A percentile compares a stretch with the other conserved stretches of the same genome.
phyloP scores from a whole-genome alignment of 64 coral and sea anemone genomes.

The Stylophora pistillata region DNA sequence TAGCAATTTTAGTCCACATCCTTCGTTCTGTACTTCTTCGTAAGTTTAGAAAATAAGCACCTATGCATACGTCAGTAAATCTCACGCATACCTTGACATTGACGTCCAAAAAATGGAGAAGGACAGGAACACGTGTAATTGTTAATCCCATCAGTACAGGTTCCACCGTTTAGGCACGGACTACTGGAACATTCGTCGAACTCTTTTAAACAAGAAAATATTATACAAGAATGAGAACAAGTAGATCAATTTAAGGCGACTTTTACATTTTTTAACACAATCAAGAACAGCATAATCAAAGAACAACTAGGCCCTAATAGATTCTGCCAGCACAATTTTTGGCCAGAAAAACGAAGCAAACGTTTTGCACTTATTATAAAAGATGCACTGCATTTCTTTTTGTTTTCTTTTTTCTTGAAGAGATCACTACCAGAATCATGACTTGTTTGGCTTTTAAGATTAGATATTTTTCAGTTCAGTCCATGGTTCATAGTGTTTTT shows the following conservation, averaged over 20 bases:
- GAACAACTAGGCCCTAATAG: too few species aligned
- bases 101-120: conserved; percentile 18
- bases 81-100: conserved; percentile 22
- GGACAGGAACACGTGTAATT: conserved; percentile 64
- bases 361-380: not conserved
- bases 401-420: too few species aligned
- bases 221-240: not conserved
- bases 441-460: too few species aligned
- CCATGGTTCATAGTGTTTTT: too few species aligned
- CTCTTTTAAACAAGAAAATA: conserved; percentile 25
- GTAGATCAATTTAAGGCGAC: not conserved
- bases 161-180: conserved; percentile 61
- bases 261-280: not conserved
- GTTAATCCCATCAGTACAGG: conserved; percentile 34
- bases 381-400: too few species aligned
- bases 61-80: not conserved
- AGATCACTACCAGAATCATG: too few species aligned
- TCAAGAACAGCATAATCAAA: too few species aligned
- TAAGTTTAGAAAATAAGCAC: not conserved
- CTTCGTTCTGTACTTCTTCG: too few species aligned
- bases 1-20: too few species aligned
- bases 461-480: too few species aligned
- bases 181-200: conserved; percentile 58
- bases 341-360: not conserved
- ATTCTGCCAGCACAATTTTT: too few species aligned